These are phyloP conservation scores for Akabosia matsudoensis DNA, from an alignment of 1,140 invertebrate genomes.

Conservation along the genomic window DNA sequence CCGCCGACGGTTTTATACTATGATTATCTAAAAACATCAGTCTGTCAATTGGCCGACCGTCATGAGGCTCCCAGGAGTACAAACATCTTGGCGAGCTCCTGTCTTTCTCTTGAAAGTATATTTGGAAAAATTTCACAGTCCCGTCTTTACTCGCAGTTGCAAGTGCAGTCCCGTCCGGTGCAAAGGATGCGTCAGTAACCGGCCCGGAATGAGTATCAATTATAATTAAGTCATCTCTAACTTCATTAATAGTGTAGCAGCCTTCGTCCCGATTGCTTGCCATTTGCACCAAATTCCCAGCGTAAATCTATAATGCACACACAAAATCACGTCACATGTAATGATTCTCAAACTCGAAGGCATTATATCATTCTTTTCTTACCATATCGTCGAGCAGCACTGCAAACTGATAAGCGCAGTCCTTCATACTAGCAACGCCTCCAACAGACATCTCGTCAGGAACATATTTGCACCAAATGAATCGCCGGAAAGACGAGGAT, in stretches of 20 bases:
- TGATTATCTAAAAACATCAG: conserved; percentile 91
- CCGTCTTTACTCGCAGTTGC: conserved; percentile 84
- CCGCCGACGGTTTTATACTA: conserved; percentile 66
- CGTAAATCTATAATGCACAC: conserved; percentile 56
- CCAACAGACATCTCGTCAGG: conserved; percentile 53
- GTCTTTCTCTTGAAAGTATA: conserved; percentile 54
- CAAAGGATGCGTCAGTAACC: conserved; percentile 84
- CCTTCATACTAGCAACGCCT: conserved; percentile 55
- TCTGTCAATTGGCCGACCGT: conserved; percentile 74
- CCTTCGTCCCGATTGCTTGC: conserved; percentile 55
- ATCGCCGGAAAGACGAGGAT: conserved; percentile 57
- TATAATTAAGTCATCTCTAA: conserved; percentile 61
- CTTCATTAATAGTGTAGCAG: conserved; percentile 53
- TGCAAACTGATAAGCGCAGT: conserved; percentile 73
- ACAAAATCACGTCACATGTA: neutral
- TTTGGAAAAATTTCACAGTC: conserved; percentile 84
- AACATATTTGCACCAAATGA: conserved; percentile 91
- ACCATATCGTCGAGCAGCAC: conserved; percentile 73
- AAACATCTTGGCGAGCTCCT: conserved; percentile 62
- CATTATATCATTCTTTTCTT: conserved; percentile 45
- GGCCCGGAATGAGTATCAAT: conserved; percentile 65
- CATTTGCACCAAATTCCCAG: conserved; percentile 62
- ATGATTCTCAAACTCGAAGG: no score
- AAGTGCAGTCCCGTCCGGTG: conserved; percentile 86
- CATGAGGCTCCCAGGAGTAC: conserved; percentile 77